These are phyloP conservation scores for Folsomia candida DNA, from an alignment of 2,888 invertebrate species.

Conservation along the genomic window DNA sequence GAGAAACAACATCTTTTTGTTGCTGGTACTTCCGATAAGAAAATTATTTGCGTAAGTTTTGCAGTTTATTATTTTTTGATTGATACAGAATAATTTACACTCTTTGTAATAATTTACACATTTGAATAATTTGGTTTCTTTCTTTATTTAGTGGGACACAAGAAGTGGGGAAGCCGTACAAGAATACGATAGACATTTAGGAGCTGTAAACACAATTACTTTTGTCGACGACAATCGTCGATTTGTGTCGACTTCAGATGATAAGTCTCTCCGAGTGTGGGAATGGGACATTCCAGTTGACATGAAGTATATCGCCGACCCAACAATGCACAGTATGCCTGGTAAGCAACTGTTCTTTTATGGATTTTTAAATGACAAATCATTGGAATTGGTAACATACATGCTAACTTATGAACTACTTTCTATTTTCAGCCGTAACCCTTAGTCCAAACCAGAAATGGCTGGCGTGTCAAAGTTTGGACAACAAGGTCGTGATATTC, in stretches of 20 bases:
- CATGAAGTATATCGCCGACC: slow-evolving; percentile 99
- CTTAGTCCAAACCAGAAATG: slow-evolving; percentile 96
- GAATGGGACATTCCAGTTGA: slow-evolving; percentile 99
- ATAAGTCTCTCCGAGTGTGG: slow-evolving; percentile 98
- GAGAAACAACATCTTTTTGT: slow-evolving; percentile 97
- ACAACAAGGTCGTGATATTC: slow-evolving; percentile 94
- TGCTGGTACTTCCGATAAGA: slow-evolving; percentile 97
- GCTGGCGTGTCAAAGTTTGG: slow-evolving; percentile 98
- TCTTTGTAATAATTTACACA: background rate
- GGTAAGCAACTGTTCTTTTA: too few species aligned
- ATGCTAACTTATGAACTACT: too few species aligned
- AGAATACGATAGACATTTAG: slow-evolving; percentile 97
- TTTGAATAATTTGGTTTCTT: slow-evolving; percentile 15
- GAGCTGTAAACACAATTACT: slow-evolving; percentile 97
- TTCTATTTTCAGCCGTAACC: too few species aligned
- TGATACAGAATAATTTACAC: background rate
- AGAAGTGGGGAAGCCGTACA: slow-evolving; percentile 92
- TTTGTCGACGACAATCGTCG: slow-evolving; percentile 97
- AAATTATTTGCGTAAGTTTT: slow-evolving; percentile 92
- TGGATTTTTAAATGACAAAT: too few species aligned
- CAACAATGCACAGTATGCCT: slow-evolving; percentile 85
- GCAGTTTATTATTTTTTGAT: slow-evolving; percentile 8
- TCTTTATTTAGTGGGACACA: slow-evolving; percentile 80
- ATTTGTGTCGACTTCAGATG: slow-evolving; percentile 98
- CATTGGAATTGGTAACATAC: too few species aligned